Percentiles rank a stretch among this genome's conserved stretches.
These are phyloP conservation scores for Cyprinus carpio DNA, from an alignment of 2,113 vertebrate genomes.

Conservation along the genomic window DNA sequence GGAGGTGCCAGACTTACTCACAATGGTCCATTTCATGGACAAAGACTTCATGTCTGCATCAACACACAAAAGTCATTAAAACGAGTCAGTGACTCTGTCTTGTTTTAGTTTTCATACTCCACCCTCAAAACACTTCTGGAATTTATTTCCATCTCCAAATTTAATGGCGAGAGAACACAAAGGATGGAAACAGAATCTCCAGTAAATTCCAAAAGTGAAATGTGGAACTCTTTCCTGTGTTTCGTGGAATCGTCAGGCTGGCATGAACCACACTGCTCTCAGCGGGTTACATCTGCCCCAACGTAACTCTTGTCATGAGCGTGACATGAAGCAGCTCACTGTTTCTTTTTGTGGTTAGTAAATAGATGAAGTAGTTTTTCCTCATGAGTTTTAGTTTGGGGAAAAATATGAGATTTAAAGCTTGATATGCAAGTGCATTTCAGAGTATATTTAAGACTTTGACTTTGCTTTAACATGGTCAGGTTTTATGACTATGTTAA, in stretches of 20 bases:
- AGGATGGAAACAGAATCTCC: conserved; percentile 46
- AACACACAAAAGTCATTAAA: conserved; percentile 44
- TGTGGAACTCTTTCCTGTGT: conserved; percentile 41
- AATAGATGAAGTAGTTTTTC: conserved; percentile 19
- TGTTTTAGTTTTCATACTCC: conserved; percentile 35
- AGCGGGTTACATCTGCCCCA: conserved; percentile 6
- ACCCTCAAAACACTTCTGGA: conserved; percentile 40
- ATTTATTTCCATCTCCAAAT: conserved; percentile 35
- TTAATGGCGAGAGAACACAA: conserved; percentile 46
- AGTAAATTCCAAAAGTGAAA: conserved; percentile 39
- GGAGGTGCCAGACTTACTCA: neutral
- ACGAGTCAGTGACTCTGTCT: conserved; percentile 30
- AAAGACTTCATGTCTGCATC: conserved; percentile 33
- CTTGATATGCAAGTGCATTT: neutral
- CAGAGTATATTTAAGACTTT: neutral
- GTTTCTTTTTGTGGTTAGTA: conserved; percentile 23
- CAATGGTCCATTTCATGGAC: neutral
- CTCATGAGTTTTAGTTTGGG: neutral
- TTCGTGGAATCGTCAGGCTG: conserved; percentile 5
- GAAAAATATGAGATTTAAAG: conserved; percentile 3
- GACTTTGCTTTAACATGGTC: neutral
- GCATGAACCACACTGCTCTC: conserved; percentile 11
- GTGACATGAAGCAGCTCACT: neutral
- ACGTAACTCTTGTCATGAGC: conserved; percentile 15
- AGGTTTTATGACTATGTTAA: neutral